A percentile compares a stretch with the other conserved stretches of the same genome.
These are phyloP conservation scores for Pandemis heparana DNA, from an alignment of 2,888 invertebrate genomes.

Conservation along the genomic window DNA sequence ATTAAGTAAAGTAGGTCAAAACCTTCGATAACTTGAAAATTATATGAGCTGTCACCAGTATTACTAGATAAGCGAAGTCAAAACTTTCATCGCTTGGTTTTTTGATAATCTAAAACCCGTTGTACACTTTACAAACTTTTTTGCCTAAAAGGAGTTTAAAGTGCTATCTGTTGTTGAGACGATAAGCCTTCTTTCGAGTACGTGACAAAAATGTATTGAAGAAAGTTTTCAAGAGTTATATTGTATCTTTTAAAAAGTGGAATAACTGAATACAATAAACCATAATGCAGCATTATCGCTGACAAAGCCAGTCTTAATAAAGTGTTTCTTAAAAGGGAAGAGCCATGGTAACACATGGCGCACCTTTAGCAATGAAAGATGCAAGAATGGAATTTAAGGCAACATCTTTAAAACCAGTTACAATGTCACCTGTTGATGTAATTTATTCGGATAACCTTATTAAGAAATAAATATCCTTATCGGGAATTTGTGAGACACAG, in stretches of 20 bases:
- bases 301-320: neutral
- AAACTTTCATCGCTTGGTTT: slow-evolving; percentile 6
- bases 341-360: neutral
- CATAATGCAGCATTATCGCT: slow-evolving; percentile 8
- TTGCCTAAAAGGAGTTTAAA: slow-evolving; percentile 17
- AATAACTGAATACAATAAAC: slow-evolving; percentile 8
- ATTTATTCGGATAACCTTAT: slow-evolving; percentile 13
- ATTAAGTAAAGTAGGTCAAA: slow-evolving; percentile 30
- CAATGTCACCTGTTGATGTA: slow-evolving; percentile 45
- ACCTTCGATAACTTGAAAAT: slow-evolving; percentile 8
- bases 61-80: slow-evolving; percentile 5
- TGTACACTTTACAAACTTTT: slow-evolving; percentile 9
- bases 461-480: slow-evolving; percentile 14
- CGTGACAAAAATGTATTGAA: slow-evolving; percentile 31
- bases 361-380: slow-evolving; percentile 31
- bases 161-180: slow-evolving; percentile 19
- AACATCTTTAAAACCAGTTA: slow-evolving; percentile 43
- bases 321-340: slow-evolving; percentile 5
- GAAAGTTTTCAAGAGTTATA: slow-evolving; percentile 3
- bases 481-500: slow-evolving; percentile 6
- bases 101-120: neutral
- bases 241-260: slow-evolving; percentile 18
- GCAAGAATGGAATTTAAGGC: slow-evolving; percentile 22
- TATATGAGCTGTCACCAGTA: neutral
- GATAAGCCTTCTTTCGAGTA: slow-evolving; percentile 17